Evolutionary conservation across 2,888 invertebrate genomes (phyloP).

Genomic region (Anoncus sp.): DNA sequence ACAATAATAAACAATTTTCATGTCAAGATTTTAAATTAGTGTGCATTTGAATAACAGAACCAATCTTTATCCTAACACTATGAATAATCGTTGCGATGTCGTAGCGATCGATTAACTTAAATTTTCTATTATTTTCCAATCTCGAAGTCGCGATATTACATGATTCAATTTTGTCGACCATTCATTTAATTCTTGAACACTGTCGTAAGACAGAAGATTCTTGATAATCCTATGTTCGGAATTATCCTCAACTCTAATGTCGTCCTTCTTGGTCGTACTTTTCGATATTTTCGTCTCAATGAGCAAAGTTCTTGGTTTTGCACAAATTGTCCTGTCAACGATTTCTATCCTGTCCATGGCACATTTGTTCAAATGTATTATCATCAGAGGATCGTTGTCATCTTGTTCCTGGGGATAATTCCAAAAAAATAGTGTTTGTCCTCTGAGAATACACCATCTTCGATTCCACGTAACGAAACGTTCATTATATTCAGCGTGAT

Average conservation of each 20-base stretch:
- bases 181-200: conserved; percentile 78
- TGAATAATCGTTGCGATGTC: no score
- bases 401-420: conserved; percentile 84
- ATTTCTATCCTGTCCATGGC: conserved; percentile 75
- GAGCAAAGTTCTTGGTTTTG: conserved; percentile 83
- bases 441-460: conserved; percentile 84
- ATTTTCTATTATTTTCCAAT: conserved; percentile 77
- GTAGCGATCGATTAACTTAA: background rate
- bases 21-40: no score
- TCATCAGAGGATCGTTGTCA: conserved; percentile 77
- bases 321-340: conserved; percentile 83
- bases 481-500: conserved; percentile 82
- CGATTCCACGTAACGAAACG: conserved; percentile 84
- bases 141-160: conserved; percentile 78
- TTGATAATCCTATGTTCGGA: conserved; percentile 29
- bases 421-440: conserved; percentile 83
- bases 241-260: conserved; percentile 16
- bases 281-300: conserved; percentile 9
- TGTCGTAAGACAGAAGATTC: conserved; percentile 82
- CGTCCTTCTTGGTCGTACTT: no score
- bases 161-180: conserved; percentile 83
- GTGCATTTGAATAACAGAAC: no score
- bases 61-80: no score
- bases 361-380: conserved; percentile 82
- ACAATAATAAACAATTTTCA: no score